Conservation (phyloP, 2,888 invertebrate genomes). For the Physocephala rufipes region DNA sequence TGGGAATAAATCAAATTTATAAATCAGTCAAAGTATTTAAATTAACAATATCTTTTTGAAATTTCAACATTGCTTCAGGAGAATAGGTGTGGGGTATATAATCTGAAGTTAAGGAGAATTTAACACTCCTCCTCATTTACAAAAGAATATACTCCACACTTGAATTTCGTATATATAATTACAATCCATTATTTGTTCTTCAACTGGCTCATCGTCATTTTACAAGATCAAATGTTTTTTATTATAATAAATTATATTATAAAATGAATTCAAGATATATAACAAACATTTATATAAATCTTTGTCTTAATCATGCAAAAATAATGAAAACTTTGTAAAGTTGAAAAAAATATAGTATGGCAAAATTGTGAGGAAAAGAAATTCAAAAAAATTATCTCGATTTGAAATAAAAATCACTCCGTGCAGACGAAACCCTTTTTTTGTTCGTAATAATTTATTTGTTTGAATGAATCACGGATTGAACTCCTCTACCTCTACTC, state of each 20-base stretch:
- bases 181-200: no score
- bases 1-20: no score
- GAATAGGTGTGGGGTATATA: no score
- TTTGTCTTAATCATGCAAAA: not conserved
- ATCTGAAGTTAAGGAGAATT: no score
- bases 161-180: no score
- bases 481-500: not conserved
- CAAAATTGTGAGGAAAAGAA: not conserved
- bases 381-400: not conserved
- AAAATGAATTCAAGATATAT: no score
- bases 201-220: no score
- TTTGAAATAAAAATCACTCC: not conserved
- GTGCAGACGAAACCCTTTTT: slow-evolving; percentile 13
- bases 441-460: not conserved
- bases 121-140: no score
- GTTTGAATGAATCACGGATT: slow-evolving; percentile 18
- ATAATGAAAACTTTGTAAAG: not conserved
- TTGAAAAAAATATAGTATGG: slow-evolving; percentile 1
- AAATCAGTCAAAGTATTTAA: no score
- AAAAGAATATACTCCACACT: no score
- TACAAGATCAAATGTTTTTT: slow-evolving; percentile 3
- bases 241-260: not conserved
- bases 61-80: no score
- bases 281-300: not conserved
- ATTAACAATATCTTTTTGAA: no score